Evolutionary conservation across 2,113 vertebrate species (phyloP).

Genomic region (Caranx melampygus): DNA sequence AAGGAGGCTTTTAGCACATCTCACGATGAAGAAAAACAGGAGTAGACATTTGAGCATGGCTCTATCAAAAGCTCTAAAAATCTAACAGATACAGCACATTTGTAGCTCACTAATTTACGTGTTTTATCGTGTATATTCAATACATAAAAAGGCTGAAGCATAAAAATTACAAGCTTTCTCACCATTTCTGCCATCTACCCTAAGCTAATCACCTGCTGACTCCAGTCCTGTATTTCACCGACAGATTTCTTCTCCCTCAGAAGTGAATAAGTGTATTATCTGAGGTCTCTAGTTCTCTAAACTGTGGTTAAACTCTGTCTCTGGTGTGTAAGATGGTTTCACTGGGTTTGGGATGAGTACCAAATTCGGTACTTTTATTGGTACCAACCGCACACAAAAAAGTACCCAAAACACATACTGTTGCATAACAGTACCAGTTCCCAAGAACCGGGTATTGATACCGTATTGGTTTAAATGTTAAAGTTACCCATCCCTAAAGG

Average conservation of each 20-base stretch:
- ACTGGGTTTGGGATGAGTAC: neutral
- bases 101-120: neutral
- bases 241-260: neutral
- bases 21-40: neutral
- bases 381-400: too few species aligned
- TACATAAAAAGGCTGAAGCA: neutral
- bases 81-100: neutral
- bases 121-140: neutral
- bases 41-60: neutral
- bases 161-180: neutral
- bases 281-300: neutral
- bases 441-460: too few species aligned
- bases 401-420: too few species aligned
- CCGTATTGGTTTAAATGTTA: too few species aligned
- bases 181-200: neutral
- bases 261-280: neutral
- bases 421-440: too few species aligned
- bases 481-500: too few species aligned
- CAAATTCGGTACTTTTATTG: too few species aligned
- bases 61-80: neutral
- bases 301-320: neutral
- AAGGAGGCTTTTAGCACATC: neutral
- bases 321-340: neutral
- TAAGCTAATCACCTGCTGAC: neutral
- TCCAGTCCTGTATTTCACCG: neutral